Base-by-base conservation (phyloP, 64 coral and sea anemone species). In the Montipora efflorescens region DNA sequence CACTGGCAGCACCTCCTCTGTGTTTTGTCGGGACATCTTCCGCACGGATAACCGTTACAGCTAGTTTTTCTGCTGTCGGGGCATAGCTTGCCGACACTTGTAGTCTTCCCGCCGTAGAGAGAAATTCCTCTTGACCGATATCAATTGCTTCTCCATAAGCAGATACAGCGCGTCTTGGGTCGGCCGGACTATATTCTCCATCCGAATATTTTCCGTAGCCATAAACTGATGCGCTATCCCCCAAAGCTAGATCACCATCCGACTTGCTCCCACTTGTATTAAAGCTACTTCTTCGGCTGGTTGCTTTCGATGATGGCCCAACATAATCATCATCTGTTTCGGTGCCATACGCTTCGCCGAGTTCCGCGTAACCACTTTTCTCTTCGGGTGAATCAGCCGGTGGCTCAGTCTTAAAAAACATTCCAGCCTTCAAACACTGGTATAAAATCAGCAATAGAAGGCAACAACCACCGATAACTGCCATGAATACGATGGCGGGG, bases 71-170 rank as follows among this genome's bases (percentile, higher is more conserved):
- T 2, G 98, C 95, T 52, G 98, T 99, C 9, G 95, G 98, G 8
- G 98, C 98, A 93, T 99, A 99, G 20, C 98, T 99, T 21, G 98
- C 98, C 4, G 98, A 99, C 43, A 99, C 87, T 78, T 99, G 98
- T 49, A 99, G 84, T 46, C 98, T 78, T 75, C 98, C 98, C 66
- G 98, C 98, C 51, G 77, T 96, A 67, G 95, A 94, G 46, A 99
- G 80, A 88, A 99, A 75, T 78, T 99, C 98, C 75, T 95, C 97
- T 10, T 93, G 79, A 4, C 76, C 83, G 64, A 79, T 81, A 66
- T 87, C 92, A 9, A 87, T 87, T 77, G 85, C 49, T 74, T 98
- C 96, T 10, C 96, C 96, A 92, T 98, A 98, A 5, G 96, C 96
- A 12, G 96, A 98, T 45, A 98, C 81, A 71, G 96, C 96, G 15